Evolutionary conservation across 2,888 invertebrate species (phyloP), one percentile per base, ranked within the genome.

Genomic region (Augochlorella aurata): DNA sequence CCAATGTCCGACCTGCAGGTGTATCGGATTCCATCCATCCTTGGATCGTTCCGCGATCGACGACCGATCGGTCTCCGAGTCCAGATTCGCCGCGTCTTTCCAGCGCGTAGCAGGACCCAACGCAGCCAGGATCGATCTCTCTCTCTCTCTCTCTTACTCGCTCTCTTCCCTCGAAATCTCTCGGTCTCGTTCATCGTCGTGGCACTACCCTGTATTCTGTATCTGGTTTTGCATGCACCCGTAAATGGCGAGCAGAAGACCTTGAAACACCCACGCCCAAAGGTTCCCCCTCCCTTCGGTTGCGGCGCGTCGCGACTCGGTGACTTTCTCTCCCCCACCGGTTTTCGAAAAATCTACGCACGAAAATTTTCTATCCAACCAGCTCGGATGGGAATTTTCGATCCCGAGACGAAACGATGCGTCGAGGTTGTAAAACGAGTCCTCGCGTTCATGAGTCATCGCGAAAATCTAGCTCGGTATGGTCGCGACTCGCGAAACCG

Each of bases 251-350:
- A 91, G 90, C 90, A 89, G 91, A 90, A 92, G 91, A 91, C 92
- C 92, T 91, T 92, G 92, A n/a, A 89, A 92, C 92, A 90, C 92
- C 92, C 91, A 92, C 92, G 90, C 90, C 89, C 90, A 88, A 90
- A 84, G 90, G 86, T 73, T 83, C 61, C 61, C 67, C 47, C 63
- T 61, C 61, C 38, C 49, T 4, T 5, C 21, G 29, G 29, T 38
- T 12, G 0, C 5, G 29, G 29, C 24, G 44, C 29, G n/a, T 49
- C 47, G n/a, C 52, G 45, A 0, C 38, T 44, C 44, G 10, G 0
- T 44, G n/a, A 65, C 65, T 44, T 44, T n/a, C 65, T 7, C 44
- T 65, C 65, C 5, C 65, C 18, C 44, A 38, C 9, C 38, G n/a
- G n/a, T 65, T n/a, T 38, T 38, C 65, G 63, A n/a, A 44, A 65